phyloP scores from a whole-genome alignment of 2,113 vertebrate genomes.

The Pelmatolapia mariae region DNA sequence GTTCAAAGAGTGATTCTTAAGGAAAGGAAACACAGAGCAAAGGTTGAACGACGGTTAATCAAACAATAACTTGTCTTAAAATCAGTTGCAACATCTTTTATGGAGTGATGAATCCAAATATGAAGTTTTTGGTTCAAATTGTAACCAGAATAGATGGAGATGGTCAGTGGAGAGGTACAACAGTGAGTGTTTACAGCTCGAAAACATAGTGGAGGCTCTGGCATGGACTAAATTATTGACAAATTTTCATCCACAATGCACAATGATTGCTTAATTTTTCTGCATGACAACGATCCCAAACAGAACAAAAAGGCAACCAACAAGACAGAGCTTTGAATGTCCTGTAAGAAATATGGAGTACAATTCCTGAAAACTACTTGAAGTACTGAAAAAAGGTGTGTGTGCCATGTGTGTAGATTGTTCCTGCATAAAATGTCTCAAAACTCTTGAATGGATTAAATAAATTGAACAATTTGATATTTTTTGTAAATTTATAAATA shows the following conservation, averaged over 20 bases:
- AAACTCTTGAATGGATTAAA: neutral
- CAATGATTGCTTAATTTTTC: neutral
- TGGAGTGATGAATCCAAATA: neutral
- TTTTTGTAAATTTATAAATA: neutral
- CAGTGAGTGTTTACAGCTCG: neutral
- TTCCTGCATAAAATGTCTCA: neutral
- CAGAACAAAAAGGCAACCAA: neutral
- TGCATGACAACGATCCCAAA: neutral
- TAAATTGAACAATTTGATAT: neutral
- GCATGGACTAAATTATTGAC: neutral
- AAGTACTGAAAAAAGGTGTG: neutral
- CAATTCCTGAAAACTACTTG: neutral
- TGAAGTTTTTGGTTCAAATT: neutral
- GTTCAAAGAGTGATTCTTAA: neutral
- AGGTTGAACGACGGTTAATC: neutral
- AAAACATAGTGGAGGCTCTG: neutral
- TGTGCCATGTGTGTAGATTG: neutral
- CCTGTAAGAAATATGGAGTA: neutral
- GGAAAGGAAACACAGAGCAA: fast-evolving
- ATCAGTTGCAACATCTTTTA: neutral
- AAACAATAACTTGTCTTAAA: neutral
- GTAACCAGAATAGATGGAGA: neutral
- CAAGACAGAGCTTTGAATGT: neutral
- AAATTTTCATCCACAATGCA: neutral
- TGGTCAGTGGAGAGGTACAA: neutral